These are phyloP conservation scores for Cepphus grylle DNA, from an alignment of 2,113 vertebrate species.

Conservation along the genomic window DNA sequence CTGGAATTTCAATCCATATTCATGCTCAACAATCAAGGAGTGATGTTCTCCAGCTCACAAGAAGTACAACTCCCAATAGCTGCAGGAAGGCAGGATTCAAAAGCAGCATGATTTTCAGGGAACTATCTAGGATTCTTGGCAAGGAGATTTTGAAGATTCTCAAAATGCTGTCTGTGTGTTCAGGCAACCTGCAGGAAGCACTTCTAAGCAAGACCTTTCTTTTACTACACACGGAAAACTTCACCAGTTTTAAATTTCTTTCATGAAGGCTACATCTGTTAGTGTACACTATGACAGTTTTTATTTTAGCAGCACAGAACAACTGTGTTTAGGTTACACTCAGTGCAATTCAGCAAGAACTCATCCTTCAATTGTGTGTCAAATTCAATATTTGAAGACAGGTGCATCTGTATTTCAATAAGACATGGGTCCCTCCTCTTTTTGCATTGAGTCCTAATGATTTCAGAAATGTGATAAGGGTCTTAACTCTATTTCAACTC, in stretches of 20 bases:
- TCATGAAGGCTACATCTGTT: background rate
- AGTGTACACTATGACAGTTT: background rate
- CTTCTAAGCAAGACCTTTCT: background rate
- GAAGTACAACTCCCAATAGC: background rate
- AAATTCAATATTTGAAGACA: background rate
- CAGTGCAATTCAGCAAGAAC: background rate
- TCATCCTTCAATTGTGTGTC: background rate
- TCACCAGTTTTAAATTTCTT: background rate
- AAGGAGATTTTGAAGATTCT: background rate
- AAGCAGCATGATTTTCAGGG: background rate
- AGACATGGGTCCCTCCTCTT: background rate
- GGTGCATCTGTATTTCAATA: background rate
- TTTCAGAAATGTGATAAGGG: accelerated
- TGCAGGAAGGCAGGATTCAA: background rate
- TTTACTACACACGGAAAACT: background rate
- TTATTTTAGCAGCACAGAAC: background rate
- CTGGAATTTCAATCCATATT: background rate
- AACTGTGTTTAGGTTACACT: background rate
- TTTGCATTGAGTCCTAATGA: background rate
- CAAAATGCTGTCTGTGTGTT: background rate
- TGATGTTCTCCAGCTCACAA: background rate
- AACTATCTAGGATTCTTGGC: background rate
- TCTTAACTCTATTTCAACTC: background rate
- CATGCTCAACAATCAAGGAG: background rate
- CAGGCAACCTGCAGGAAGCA: background rate